phyloP scores from a whole-genome alignment of 2,888 invertebrate species.

The Hypomecis punctinalis region DNA sequence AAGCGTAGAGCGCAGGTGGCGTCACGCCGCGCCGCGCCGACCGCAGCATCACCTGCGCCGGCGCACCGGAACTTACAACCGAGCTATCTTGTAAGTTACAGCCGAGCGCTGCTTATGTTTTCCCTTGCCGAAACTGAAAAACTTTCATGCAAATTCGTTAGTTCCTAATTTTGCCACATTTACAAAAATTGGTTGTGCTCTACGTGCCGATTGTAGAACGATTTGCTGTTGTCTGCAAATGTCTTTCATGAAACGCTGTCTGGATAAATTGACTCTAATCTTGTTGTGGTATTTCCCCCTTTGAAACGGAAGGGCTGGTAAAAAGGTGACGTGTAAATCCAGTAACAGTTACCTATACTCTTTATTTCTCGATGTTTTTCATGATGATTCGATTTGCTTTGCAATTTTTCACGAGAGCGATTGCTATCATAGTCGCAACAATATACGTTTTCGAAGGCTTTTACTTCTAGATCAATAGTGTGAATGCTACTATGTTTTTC shows the following conservation, averaged over 20 bases:
- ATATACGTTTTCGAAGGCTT: too few species aligned
- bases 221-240: conserved; percentile 47
- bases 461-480: too few species aligned
- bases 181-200: neutral
- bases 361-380: too few species aligned
- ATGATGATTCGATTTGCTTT: too few species aligned
- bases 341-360: neutral
- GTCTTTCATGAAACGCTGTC: conserved; percentile 2
- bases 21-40: conserved; percentile 51
- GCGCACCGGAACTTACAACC: conserved; percentile 68
- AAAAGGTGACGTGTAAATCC: neutral
- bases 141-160: neutral
- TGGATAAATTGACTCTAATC: conserved; percentile 19
- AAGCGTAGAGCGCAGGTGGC: conserved; percentile 63
- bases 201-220: conserved; percentile 61
- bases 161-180: neutral
- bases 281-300: conserved; percentile 22
- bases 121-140: neutral
- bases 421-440: too few species aligned
- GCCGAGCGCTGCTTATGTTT: neutral
- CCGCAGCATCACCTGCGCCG: conserved; percentile 74
- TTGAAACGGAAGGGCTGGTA: neutral
- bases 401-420: too few species aligned
- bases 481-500: too few species aligned
- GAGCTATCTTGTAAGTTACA: neutral